These are phyloP conservation scores for Calcarius lapponicus DNA, from an alignment of 2,797 vertebrate genomes.

Conservation along the genomic window DNA sequence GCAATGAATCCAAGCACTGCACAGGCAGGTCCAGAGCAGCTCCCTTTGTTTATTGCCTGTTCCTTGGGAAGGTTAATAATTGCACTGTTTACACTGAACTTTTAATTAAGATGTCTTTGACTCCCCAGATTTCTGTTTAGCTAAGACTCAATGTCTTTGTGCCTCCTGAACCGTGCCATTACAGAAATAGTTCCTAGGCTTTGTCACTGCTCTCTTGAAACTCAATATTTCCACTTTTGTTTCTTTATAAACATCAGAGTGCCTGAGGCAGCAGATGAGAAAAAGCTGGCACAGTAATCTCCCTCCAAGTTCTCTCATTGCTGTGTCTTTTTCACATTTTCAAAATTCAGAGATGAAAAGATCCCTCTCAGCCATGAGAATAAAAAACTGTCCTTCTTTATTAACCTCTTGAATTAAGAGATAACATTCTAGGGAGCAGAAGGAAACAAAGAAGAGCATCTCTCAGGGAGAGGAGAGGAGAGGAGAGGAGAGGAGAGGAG, in stretches of 20 bases:
- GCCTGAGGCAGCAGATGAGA: conserved; percentile 28
- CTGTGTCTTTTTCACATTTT: not conserved
- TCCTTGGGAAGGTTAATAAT: not conserved
- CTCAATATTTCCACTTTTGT: conserved; percentile 37
- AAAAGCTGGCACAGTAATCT: conserved; percentile 2
- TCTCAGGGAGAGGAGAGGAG: not conserved
- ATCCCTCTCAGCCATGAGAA: not conserved
- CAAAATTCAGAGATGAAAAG: conserved; percentile 30
- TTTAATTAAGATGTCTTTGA: conserved; percentile 23
- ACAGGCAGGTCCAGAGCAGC: not conserved
- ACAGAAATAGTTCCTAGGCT: not conserved
- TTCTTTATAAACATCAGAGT: conserved; percentile 40
- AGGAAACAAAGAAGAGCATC: not conserved
- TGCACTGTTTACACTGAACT: not conserved
- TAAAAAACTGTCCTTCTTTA: not conserved
- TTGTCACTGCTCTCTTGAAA: conserved; percentile 30
- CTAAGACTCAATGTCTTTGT: not conserved
- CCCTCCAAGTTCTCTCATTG: conserved; percentile 5
- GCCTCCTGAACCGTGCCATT: not conserved
- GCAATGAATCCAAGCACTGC: not conserved
- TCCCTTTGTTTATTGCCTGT: not conserved
- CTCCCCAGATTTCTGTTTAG: conserved; percentile 18
- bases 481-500: not conserved
- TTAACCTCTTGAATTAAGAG: conserved; percentile 32
- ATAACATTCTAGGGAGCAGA: not conserved